Conservation (phyloP, 92 coral and sea anemone genomes). For the Actinernus sp. region DNA sequence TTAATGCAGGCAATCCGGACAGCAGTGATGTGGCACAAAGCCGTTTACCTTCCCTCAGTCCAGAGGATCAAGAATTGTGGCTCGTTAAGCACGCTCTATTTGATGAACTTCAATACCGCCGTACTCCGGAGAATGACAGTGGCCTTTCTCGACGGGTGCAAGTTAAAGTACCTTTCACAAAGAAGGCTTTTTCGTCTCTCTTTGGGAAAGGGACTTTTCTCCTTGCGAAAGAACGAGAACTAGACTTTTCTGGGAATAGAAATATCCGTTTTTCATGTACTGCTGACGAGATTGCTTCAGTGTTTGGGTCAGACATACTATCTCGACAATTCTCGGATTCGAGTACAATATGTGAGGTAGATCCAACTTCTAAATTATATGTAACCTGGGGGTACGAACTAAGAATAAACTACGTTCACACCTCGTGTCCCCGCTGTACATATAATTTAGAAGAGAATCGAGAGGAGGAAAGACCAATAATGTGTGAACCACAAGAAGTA, state of each 20-base stretch:
- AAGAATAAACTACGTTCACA: constrained; percentile 35
- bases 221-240: constrained; percentile 16
- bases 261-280: constrained; percentile 33
- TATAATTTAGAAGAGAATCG: constrained; percentile 8
- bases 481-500: constrained; percentile 13
- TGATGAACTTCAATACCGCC: constrained; percentile 33
- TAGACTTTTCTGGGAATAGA: constrained; percentile 25
- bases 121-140: constrained; percentile 35
- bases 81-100: constrained; percentile 19
- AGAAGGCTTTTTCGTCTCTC: constrained; percentile 9
- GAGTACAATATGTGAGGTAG: constrained; percentile 24
- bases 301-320: constrained; percentile 16
- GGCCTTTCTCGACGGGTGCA: constrained; percentile 18
- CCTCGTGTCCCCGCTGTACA: constrained; percentile 30
- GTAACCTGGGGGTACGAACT: constrained; percentile 40
- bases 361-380: constrained; percentile 22
- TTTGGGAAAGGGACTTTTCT: constrained; percentile 22
- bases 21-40: constrained; percentile 23
- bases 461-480: not conserved
- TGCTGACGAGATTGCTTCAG: constrained; percentile 36
- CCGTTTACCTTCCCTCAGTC: constrained; percentile 8
- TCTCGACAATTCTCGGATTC: constrained; percentile 18
- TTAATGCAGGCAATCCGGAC: constrained; percentile 37
- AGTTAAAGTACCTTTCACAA: constrained; percentile 25
- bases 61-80: constrained; percentile 31